Conservation (phyloP, 2,888 invertebrate species). For the Pecten maximus region DNA sequence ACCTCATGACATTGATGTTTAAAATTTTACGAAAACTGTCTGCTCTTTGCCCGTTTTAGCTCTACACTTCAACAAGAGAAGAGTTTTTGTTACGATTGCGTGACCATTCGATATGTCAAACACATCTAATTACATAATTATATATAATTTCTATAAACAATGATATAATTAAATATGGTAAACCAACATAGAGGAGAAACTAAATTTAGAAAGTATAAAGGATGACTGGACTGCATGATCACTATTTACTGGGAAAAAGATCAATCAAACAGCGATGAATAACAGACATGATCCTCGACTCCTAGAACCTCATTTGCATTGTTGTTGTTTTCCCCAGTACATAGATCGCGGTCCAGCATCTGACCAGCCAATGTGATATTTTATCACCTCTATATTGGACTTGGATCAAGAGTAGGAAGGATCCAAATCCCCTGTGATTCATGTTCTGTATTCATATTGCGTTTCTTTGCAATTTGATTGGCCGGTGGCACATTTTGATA, state of each 20-base stretch:
- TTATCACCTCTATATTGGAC: background rate
- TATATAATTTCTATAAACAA: too few species aligned
- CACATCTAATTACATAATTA: too few species aligned
- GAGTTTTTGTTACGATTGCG: too few species aligned
- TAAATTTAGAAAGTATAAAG: too few species aligned
- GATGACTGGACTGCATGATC: too few species aligned
- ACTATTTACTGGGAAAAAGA: background rate
- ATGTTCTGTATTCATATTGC: background rate
- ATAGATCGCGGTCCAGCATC: background rate
- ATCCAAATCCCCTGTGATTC: background rate
- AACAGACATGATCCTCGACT: background rate
- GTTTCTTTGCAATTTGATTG: background rate
- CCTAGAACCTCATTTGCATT: background rate
- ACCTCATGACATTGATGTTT: too few species aligned
- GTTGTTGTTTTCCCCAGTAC: background rate
- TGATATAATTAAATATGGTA: too few species aligned
- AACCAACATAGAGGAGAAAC: too few species aligned
- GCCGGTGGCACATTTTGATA: constrained; percentile 8
- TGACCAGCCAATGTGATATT: background rate
- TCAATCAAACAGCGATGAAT: background rate
- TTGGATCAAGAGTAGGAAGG: background rate
- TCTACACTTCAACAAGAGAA: too few species aligned
- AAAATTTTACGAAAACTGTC: too few species aligned
- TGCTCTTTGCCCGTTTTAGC: too few species aligned
- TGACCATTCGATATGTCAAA: too few species aligned